A percentile compares a stretch with the other conserved stretches of the same genome.
Conservation (phyloP, 2,888 invertebrate species). For the Rhingia campestris region DNA sequence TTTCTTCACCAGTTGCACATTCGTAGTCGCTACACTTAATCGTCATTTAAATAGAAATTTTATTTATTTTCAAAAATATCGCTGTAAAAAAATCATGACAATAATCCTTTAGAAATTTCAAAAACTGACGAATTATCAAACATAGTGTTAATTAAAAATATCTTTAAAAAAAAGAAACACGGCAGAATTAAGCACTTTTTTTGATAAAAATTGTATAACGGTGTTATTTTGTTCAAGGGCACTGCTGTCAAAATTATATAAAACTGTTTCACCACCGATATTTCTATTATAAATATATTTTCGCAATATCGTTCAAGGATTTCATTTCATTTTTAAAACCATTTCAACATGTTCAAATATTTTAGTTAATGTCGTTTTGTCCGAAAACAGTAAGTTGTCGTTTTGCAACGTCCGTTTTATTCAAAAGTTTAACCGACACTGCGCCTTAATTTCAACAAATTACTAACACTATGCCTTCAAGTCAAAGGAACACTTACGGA, state of each 20-base stretch:
- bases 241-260: constrained; percentile 45
- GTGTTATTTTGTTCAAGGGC: constrained; percentile 31
- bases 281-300: not conserved
- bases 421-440: constrained; percentile 73
- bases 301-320: not conserved
- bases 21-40: constrained; percentile 71
- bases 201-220: no score
- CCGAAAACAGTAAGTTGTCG: not conserved
- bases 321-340: not conserved
- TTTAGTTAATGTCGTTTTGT: not conserved
- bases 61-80: not conserved
- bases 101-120: not conserved
- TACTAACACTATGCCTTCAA: constrained; percentile 35
- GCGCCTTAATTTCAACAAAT: constrained; percentile 17
- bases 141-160: constrained; percentile 15
- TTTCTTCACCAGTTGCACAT: constrained; percentile 72
- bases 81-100: constrained; percentile 46
- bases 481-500: not conserved
- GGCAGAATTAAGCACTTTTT: not conserved
- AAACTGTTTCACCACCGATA: not conserved
- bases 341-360: not conserved
- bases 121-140: constrained; percentile 17
- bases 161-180: not conserved
- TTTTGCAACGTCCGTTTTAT: constrained; percentile 54
- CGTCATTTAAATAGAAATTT: constrained; percentile 63